Base-by-base conservation (phyloP, 2,113 vertebrate genomes). In the Progne subis region DNA sequence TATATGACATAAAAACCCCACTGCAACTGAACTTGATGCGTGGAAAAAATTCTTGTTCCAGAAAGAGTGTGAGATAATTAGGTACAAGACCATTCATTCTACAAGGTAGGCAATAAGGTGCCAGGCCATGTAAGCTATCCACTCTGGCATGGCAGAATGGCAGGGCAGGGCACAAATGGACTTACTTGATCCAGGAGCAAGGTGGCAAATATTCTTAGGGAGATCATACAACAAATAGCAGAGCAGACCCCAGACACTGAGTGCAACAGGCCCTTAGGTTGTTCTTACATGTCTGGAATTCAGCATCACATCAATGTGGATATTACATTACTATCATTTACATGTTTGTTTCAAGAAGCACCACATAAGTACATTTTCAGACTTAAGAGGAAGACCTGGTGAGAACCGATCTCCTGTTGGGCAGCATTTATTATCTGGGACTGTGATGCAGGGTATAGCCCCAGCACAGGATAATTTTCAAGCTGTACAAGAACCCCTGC, bases 331-430 rank as follows among this genome's bases (percentile, higher is more conserved):
- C 18, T 17, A 16, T 26, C 5, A 41, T 41, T 71, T 59, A 68
- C 9, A 29, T 20, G 8, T 34, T 71, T 57, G 20, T 44, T 81
- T 76, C 37, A 34, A 76, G 72, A 44, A 57, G 43, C 56, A 55
- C 59, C 21, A n/a, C 21, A 18, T 2, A 78, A 64, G 25, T 14
- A 60, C 15, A 28, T 78, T 88, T 72, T 46, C 23, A 56, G 34
- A 25, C 26, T 69, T 32, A 46, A 81, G 32, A 84, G 25, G 19
- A 82, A 77, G 39, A 74, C 8, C 14, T 60, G 34, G 14, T 4
- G 12, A 53, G 49, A 81, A 25, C 14, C 2, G 1, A 50, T 52
- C 25, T 65, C 41, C 32, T 0, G 0, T 3, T 31, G 6, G 32
- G 15, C 17, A 74, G 11, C 0, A 0, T 34, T 63, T 8, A 11